Conservation (phyloP, 2,888 invertebrate genomes). For the Drosophila sordidula region DNA sequence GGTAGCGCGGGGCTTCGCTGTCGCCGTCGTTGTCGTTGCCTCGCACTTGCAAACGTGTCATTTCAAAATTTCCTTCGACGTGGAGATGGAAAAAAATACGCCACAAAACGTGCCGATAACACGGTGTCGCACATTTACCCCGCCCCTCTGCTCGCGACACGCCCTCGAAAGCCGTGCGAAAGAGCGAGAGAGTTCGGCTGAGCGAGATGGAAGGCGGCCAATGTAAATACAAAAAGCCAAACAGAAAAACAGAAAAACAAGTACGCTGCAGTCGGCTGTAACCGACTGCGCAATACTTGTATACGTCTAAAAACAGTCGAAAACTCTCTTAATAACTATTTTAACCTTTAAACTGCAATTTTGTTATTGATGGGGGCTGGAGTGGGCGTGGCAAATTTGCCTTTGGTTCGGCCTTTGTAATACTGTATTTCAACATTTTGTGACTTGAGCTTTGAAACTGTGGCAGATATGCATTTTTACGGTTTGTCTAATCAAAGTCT, state of each 20-base stretch:
- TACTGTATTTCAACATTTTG: too few species aligned
- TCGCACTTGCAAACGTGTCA: slow-evolving; percentile 73
- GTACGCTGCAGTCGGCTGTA: neutral
- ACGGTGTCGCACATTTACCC: slow-evolving; percentile 75
- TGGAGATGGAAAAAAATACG: slow-evolving; percentile 47
- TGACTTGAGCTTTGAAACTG: too few species aligned
- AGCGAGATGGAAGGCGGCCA: slow-evolving; percentile 24
- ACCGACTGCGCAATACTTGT: neutral
- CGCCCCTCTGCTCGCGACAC: slow-evolving; percentile 25
- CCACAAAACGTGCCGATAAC: slow-evolving; percentile 83
- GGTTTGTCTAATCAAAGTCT: too few species aligned
- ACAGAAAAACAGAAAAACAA: slow-evolving; percentile 28
- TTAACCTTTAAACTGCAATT: too few species aligned
- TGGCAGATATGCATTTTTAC: too few species aligned
- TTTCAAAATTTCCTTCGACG: slow-evolving; percentile 71
- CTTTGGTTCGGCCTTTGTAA: too few species aligned
- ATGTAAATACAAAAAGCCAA: slow-evolving; percentile 63
- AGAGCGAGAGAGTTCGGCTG: slow-evolving; percentile 5
- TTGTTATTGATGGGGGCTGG: too few species aligned
- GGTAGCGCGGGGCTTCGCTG: slow-evolving; percentile 10
- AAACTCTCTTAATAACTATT: too few species aligned
- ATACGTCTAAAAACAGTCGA: neutral
- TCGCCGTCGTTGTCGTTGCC: slow-evolving; percentile 16
- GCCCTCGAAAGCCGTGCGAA: slow-evolving; percentile 27
- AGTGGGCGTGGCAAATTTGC: too few species aligned